phyloP scores from a whole-genome alignment of 1,140 invertebrate species.

The Stegodyphus mimosarum region DNA sequence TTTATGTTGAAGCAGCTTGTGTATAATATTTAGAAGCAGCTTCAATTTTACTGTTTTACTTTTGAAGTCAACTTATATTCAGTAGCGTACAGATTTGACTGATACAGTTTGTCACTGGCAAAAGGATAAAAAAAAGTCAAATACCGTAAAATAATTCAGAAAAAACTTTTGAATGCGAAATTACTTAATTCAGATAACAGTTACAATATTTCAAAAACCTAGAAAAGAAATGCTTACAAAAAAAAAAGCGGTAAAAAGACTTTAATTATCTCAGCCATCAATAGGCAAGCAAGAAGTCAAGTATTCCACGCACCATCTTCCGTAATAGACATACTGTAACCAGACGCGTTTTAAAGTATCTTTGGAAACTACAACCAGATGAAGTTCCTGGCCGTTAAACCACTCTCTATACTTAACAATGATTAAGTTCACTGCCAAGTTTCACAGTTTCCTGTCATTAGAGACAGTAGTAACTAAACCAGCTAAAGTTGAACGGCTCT shows the following conservation, averaged over 20 bases:
- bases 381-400: slow-evolving; percentile 14
- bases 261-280: neutral
- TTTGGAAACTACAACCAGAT: neutral
- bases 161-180: no score
- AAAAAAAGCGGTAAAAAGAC: neutral
- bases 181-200: no score
- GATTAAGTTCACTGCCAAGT: slow-evolving; percentile 44
- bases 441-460: slow-evolving; percentile 50
- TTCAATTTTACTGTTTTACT: no score
- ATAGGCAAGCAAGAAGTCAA: slow-evolving; percentile 8
- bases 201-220: no score
- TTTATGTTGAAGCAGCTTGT: no score
- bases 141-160: no score
- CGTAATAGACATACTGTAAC: slow-evolving; percentile 40
- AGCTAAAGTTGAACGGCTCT: neutral
- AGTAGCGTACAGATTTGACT: no score
- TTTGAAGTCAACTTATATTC: no score
- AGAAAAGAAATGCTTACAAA: neutral
- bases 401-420: slow-evolving; percentile 44
- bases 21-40: no score
- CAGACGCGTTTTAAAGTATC: slow-evolving; percentile 10
- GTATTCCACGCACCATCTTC: slow-evolving; percentile 21
- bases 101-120: no score
- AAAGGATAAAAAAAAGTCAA: no score
- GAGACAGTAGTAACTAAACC: slow-evolving; percentile 5